Conservation (phyloP, 2,113 vertebrate species). For the Uria lomvia region DNA sequence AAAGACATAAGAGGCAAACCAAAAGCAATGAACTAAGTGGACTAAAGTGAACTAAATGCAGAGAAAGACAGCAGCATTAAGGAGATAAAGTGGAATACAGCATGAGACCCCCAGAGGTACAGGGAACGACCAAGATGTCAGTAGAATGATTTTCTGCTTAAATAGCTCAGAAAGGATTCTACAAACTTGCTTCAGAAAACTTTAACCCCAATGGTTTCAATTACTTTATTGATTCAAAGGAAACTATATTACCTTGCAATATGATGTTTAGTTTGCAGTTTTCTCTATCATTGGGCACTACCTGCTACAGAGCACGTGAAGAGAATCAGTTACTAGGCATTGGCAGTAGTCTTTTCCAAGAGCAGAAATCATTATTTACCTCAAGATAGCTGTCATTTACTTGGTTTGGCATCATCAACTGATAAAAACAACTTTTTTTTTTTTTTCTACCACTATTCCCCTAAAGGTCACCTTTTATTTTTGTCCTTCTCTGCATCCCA, state of each 20-base stretch:
- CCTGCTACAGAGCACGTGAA: not conserved
- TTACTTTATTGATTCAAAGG: not conserved
- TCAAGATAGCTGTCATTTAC: not conserved
- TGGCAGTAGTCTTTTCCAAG: not conserved
- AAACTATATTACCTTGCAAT: not conserved
- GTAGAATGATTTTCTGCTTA: slow-evolving; percentile 24
- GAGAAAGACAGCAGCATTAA: slow-evolving; percentile 12
- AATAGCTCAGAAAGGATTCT: slow-evolving; percentile 17
- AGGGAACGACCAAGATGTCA: not conserved
- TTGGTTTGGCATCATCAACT: not conserved
- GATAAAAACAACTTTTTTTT: not conserved
- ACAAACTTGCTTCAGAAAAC: not conserved
- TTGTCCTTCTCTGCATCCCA: not conserved
- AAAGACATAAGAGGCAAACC: not conserved
- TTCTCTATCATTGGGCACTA: not conserved
- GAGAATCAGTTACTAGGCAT: not conserved
- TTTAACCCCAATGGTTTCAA: not conserved
- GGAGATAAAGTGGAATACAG: slow-evolving; percentile 16
- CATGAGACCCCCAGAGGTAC: not conserved
- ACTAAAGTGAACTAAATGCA: not conserved
- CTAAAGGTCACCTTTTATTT: not conserved
- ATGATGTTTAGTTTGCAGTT: not conserved
- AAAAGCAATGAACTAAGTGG: not conserved
- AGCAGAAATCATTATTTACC: not conserved
- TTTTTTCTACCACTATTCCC: not conserved